Conservation (phyloP, 2,797 vertebrate genomes). For the Halcyon chelicuti region DNA sequence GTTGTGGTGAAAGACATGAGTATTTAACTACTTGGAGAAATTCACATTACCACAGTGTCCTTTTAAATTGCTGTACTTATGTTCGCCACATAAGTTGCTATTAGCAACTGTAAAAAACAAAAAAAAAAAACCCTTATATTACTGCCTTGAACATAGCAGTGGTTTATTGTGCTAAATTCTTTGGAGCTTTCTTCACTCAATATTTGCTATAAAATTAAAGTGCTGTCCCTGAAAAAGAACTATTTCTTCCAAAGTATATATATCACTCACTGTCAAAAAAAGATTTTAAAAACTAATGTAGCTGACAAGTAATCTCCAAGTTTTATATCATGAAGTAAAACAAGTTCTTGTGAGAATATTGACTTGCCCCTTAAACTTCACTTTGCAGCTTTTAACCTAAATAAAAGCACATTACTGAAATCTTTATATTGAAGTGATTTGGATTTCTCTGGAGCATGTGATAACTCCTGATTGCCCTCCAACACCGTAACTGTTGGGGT, state of each 20-base stretch:
- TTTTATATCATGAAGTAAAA: constrained; percentile 25
- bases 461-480: background rate
- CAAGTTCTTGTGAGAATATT: constrained; percentile 7
- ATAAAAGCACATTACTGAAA: background rate
- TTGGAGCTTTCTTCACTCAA: background rate
- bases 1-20: constrained; percentile 52
- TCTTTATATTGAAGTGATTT: background rate
- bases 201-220: constrained; percentile 33
- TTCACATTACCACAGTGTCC: constrained; percentile 65
- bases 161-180: constrained; percentile 23
- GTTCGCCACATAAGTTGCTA: constrained; percentile 68
- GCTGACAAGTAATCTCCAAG: constrained; percentile 14
- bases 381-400: background rate
- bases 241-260: background rate
- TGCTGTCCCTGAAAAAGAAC: background rate
- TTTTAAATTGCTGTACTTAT: constrained; percentile 72
- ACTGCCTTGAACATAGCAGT: constrained; percentile 18
- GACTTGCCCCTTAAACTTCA: background rate
- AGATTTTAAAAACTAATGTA: background rate
- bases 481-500: background rate
- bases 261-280: background rate
- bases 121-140: background rate
- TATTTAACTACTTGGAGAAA: constrained; percentile 72
- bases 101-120: constrained; percentile 57
- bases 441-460: background rate